These are phyloP conservation scores for Drosophila basisetae DNA, from an alignment of 2,888 invertebrate species.

Conservation along the genomic window DNA sequence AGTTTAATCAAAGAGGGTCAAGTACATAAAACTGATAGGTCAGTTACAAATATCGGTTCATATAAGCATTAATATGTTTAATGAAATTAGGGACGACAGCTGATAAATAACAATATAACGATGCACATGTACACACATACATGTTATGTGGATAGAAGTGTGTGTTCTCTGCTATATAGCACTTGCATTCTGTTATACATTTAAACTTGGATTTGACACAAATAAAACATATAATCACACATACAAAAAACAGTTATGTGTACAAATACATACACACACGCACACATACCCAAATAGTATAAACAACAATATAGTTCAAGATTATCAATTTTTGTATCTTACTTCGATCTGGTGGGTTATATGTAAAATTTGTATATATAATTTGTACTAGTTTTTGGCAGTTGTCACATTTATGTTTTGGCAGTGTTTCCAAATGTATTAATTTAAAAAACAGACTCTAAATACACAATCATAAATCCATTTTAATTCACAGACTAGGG, in stretches of 20 bases:
- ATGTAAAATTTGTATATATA: slow-evolving; percentile 16
- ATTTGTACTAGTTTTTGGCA: slow-evolving; percentile 40
- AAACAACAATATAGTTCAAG: slow-evolving; percentile 13
- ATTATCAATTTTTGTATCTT: not conserved
- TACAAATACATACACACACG: not conserved
- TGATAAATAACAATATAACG: not conserved
- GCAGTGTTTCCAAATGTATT: slow-evolving; percentile 38
- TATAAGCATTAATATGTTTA: not conserved
- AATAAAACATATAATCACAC: not conserved
- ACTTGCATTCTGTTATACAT: not conserved
- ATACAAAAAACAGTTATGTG: slow-evolving; percentile 4
- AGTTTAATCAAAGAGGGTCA: not conserved
- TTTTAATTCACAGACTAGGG: slow-evolving; percentile 50
- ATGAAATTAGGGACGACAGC: not conserved
- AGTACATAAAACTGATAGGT: not conserved
- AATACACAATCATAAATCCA: slow-evolving; percentile 40
- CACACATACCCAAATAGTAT: slow-evolving; percentile 6
- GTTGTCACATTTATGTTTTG: slow-evolving; percentile 39
- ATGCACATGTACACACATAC: not conserved
- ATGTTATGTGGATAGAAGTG: not conserved
- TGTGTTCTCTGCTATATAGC: not conserved
- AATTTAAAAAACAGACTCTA: slow-evolving; percentile 44
- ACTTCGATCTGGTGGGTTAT: slow-evolving; percentile 30
- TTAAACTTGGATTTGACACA: slow-evolving; percentile 2
- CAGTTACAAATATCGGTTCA: not conserved